Evolutionary conservation across 2,113 vertebrate genomes (phyloP).

Genomic region (Alectura lathami): DNA sequence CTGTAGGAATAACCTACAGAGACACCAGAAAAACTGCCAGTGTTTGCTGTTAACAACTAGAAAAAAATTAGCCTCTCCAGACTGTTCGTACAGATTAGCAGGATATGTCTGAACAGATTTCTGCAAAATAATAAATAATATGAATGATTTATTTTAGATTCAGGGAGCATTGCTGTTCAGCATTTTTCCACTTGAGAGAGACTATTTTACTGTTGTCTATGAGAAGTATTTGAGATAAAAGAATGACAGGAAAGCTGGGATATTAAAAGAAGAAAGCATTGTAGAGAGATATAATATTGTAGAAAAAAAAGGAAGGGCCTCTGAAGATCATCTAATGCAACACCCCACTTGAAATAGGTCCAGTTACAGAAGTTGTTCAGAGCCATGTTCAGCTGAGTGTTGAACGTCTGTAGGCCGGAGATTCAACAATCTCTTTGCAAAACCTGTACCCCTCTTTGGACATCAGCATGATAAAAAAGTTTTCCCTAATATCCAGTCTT

Average conservation of each 20-base stretch:
- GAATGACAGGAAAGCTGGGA: neutral
- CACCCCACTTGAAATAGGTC: neutral
- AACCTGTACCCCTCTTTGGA: neutral
- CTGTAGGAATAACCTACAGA: neutral
- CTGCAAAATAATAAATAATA: neutral
- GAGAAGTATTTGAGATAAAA: constrained; percentile 4
- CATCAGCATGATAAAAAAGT: fast-evolving
- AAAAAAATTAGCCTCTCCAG: neutral
- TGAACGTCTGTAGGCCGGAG: neutral
- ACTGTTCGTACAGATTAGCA: neutral
- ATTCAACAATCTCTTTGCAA: neutral
- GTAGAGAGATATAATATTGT: neutral
- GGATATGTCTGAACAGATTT: neutral
- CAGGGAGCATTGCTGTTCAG: neutral
- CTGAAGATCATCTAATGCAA: neutral
- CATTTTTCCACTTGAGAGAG: neutral
- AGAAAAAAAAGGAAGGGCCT: neutral
- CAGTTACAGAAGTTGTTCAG: neutral
- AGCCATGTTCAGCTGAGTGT: neutral
- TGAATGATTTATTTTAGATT: constrained; percentile 46
- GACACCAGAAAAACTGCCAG: neutral
- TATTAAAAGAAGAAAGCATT: neutral
- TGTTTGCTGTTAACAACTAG: neutral
- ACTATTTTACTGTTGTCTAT: constrained; percentile 12
- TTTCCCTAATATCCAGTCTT: neutral